Base-by-base conservation (phyloP, 1,140 invertebrate species). In the Cydia pomonella region DNA sequence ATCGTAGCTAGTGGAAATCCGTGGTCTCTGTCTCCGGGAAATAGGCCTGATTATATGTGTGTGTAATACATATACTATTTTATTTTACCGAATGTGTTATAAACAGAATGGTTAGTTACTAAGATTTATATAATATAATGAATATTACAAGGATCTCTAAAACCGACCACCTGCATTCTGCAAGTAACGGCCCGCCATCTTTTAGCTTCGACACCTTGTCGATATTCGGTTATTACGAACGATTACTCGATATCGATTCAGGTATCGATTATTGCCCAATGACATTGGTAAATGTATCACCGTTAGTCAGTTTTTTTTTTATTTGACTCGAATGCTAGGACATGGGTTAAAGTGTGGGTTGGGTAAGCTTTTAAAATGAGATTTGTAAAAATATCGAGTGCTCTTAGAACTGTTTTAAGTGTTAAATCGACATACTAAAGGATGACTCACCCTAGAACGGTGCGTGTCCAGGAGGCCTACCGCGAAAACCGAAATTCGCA, bases 231-330 rank as follows among this genome's bases (percentile, higher is more conserved):
- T 73, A 73, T 73, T 73, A 73, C 50, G 50, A 53, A 62, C 72
- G 50, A 73, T 73, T 73, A 73, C 72, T 73, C 72, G 47, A 73
- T 50, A 73, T 73, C 72, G 72, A 73, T 73, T 73, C 27, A 12
- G 12, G 64, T 69, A 69, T 69, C 64, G 64, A 69, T 69, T 73
- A 73, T 73, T 16, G 16, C 41, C 5, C 41, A 59, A 29, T 73
- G 72, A 73, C 72, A 73, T 47, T 59, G 44, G 41, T 53, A 73
- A 73, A 73, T 73, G 64, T 33, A 69, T 69, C 64, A 38, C 64
- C 64, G 64, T 69, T 69, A 69, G 64, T 18, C 27, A 9, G 6
- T 18, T n/a, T n/a, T 69, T 41, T 66, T 66, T 21, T 47, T 10
- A 41, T 47, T 47, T 47, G 0, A 53, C 13, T 53, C 50, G 41